Evolutionary conservation across 2,888 invertebrate species (phyloP).

Genomic region (Trichopria drosophilae): DNA sequence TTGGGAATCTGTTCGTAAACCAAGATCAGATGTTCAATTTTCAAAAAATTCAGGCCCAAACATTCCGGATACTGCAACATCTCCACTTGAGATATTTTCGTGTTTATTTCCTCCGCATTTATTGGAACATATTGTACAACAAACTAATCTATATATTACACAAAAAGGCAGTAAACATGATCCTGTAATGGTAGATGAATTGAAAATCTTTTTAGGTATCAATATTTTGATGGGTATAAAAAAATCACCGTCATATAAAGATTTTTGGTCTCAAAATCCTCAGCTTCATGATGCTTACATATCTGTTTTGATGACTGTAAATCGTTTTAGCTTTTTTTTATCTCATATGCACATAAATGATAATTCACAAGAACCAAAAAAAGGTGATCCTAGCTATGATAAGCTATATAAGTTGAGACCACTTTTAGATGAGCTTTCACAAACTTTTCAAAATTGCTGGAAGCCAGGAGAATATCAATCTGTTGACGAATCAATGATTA

Average conservation of each 20-base stretch:
- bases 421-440: too few relatives aligned
- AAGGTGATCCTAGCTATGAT: neutral
- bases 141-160: conserved; percentile 8
- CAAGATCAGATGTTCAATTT: too few relatives aligned
- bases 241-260: conserved; percentile 14
- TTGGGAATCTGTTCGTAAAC: too few relatives aligned
- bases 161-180: neutral
- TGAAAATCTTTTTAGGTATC: too few relatives aligned
- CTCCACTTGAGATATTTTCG: conserved; percentile 29
- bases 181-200: neutral
- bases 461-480: too few relatives aligned
- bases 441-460: conserved; percentile 3
- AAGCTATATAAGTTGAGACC: conserved; percentile 2
- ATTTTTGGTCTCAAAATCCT: conserved; percentile 31
- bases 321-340: too few relatives aligned
- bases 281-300: conserved; percentile 23
- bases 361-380: neutral
- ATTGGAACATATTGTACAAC: neutral
- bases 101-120: conserved; percentile 17
- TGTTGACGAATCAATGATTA: too few relatives aligned
- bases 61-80: too few relatives aligned
- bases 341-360: conserved; percentile 7
- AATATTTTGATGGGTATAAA: too few relatives aligned
- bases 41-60: too few relatives aligned
- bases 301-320: conserved; percentile 7